A percentile compares a stretch with the other conserved stretches of the same genome.
Conservation (phyloP, 2,113 vertebrate species). For the Myotis davidii region DNA sequence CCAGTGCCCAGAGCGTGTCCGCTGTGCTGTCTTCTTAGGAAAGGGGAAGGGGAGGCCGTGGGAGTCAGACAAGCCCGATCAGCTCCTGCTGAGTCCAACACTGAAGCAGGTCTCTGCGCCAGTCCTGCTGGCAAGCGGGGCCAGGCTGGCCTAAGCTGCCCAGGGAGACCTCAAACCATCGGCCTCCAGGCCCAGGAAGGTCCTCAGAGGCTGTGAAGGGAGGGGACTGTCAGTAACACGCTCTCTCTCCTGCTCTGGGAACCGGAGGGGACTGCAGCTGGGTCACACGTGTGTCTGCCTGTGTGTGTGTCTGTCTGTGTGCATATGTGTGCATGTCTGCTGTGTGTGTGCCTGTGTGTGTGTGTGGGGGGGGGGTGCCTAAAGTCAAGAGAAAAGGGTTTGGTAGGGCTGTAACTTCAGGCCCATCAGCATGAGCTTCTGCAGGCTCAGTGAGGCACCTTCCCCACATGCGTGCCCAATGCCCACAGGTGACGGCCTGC, state of each 20-base stretch:
- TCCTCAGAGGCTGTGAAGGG: neutral
- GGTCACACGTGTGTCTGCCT: too few relatives aligned
- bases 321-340: neutral
- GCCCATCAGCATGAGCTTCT: neutral
- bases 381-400: neutral
- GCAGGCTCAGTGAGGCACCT: neutral
- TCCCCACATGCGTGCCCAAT: too few relatives aligned
- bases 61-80: neutral
- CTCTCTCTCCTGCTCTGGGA: neutral
- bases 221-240: neutral
- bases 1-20: neutral
- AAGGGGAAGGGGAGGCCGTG: neutral
- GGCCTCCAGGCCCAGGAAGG: neutral
- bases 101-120: neutral
- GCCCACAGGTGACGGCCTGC: too few relatives aligned
- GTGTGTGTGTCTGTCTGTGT: neutral
- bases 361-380: neutral
- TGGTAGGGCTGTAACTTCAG: neutral
- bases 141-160: neutral
- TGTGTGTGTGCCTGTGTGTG: neutral
- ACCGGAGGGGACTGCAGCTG: neutral
- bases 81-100: rapidly evolving
- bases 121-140: neutral
- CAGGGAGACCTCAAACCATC: neutral
- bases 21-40: neutral